Base-by-base conservation (phyloP, 2,888 invertebrate species). In the Nymphalis c-album region DNA sequence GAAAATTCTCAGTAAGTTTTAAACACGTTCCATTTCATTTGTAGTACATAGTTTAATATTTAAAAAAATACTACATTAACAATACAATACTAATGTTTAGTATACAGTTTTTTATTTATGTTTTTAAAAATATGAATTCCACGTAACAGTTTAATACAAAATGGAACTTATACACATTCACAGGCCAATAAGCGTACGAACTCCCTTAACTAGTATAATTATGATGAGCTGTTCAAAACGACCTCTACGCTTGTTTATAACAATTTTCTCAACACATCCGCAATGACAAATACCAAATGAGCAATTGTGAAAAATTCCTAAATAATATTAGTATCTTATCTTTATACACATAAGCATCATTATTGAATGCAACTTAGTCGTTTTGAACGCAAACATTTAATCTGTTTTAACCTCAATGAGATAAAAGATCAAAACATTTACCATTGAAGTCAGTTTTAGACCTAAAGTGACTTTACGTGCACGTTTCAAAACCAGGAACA, bases 351-450 rank as follows among this genome's bases (percentile, higher is more conserved):
- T 75, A 84, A 76, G 78, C 73, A 67, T 71, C 60, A 81, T 73
- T 82, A 71, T 81, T 46, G 67, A 67, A 67, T 60, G 62, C 8
- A 66, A 48, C 64, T 46, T 26, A 20, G 7, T 4, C n/a, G 40
- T 72, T 68, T 51, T 59, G 72, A 67, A 69, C 60, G 75, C 75
- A 81, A 72, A 77, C 72, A 74, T 73, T 57, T 77, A 78, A 71
- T 70, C 80, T 78, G 78, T 75, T 72, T 74, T 75, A 70, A 75
- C 77, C 74, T 71, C 70, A 75, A 71, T 73, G 75, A 79, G 85
- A 85, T 83, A 84, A 81, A 73, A 76, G 79, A 83, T 81, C 77
- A 82, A 77, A 82, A 82, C 77, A 80, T 75, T 72, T 73, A 73
- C 62, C 68, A 73, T 76, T 77, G 76, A 71, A 71, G 70, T 68